Conservation (phyloP, 2,113 vertebrate species). For the Pedetes capensis region DNA sequence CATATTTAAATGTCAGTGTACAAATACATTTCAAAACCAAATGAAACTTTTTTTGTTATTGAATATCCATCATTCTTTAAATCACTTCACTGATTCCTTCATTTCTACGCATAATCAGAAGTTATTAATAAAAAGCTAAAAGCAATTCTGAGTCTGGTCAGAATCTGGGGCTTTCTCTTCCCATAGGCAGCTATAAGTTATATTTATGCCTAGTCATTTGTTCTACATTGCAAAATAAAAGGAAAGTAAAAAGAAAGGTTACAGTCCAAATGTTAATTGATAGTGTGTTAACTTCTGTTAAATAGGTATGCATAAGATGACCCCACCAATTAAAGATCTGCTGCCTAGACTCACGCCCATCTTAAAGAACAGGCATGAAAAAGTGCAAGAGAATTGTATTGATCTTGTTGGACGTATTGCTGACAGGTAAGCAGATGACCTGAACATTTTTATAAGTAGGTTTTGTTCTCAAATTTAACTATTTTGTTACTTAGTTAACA, state of each 20-base stretch:
- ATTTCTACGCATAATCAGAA: constrained; percentile 67
- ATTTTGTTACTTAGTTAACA: not conserved
- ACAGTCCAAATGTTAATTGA: constrained; percentile 51
- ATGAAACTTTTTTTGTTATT: constrained; percentile 61
- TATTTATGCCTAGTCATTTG: constrained; percentile 39
- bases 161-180: constrained; percentile 62
- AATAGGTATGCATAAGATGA: constrained; percentile 99
- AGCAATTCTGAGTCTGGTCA: constrained; percentile 51
- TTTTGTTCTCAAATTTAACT: not conserved
- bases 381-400: constrained; percentile 99
- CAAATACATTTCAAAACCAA: constrained; percentile 71
- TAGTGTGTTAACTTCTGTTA: constrained; percentile 51
- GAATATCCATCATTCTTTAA: constrained; percentile 66
- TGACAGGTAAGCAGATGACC: constrained; percentile 87
- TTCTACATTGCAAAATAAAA: constrained; percentile 40
- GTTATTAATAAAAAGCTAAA: constrained; percentile 61
- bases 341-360: constrained; percentile 97
- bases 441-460: not conserved
- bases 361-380: constrained; percentile 99
- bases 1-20: constrained; percentile 66
- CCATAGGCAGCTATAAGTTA: constrained; percentile 59
- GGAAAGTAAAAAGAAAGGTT: not conserved
- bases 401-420: constrained; percentile 98
- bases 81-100: constrained; percentile 73
- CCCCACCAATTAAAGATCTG: constrained; percentile 97